Base-by-base conservation (phyloP, 2,888 invertebrate species). In the Thera britannica region DNA sequence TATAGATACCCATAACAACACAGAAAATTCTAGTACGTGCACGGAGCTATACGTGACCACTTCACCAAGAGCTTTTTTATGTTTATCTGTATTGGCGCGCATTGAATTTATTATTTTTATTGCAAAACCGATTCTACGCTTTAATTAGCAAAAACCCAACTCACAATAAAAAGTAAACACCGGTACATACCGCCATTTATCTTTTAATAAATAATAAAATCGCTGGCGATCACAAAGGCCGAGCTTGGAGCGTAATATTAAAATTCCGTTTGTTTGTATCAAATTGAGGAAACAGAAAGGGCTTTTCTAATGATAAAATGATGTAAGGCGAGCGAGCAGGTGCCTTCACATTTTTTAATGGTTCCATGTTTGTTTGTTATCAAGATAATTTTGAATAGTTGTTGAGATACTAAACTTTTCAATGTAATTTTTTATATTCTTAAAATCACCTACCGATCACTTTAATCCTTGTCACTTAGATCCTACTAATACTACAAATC, bases 271-370 rank as follows among this genome's bases (percentile, higher is more conserved):
- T 88, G 88, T 87, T 87, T 83, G 76, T 78, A 78, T 83, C 84
- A 83, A 86, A 86, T 85, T 86, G 86, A 83, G 85, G 84, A 79
- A 85, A 84, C 80, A 81, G 80, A 82, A 87, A 86, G 84, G 88
- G 84, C 83, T 80, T 66, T 73, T 79, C 83, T 90, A 90, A 90
- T 89, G 88, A 89, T 89, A 89, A 88, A 89, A 89, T 87, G 89
- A 90, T 86, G 83, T 86, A 34, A 63, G 49, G n/a, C 3, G 59
- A 23, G 9, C n/a, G 49, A 59, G 58, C 49, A 57, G 56, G 56
- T 57, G 36, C 36, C 49, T 59, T 49, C 11, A 23, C 23, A 23
- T 23, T 23, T 23, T 23, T 23, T 1, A 23, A 23, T 23, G 23
- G 23, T 23, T 23, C 23, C 23, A 2, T 4, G n/a, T 48, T 49